These are phyloP conservation scores for Parascotia fuliginaria DNA, from an alignment of 2,888 invertebrate genomes.

Conservation along the genomic window DNA sequence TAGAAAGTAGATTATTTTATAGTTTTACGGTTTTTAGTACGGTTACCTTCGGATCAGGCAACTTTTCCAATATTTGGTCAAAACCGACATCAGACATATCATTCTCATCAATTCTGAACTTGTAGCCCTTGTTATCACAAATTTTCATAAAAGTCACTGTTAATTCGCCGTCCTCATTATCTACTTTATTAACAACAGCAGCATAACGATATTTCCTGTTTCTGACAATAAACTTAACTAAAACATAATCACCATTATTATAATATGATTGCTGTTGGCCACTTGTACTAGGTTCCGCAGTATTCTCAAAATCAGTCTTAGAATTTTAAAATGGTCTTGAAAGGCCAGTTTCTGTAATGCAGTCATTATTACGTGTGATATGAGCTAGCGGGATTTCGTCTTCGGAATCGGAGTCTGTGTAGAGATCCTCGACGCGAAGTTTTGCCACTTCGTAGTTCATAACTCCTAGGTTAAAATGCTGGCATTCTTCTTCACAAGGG, in stretches of 20 bases:
- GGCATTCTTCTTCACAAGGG: constrained; percentile 24
- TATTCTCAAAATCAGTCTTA: not conserved
- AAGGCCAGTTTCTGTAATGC: not conserved
- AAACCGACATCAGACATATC: constrained; percentile 26
- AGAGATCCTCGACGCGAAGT: constrained; percentile 4
- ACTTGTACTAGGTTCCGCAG: not conserved
- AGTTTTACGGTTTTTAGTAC: constrained; percentile 18
- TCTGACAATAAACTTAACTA: constrained; percentile 23
- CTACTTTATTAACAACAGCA: constrained; percentile 15
- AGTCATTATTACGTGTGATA: not conserved
- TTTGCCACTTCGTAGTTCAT: not conserved
- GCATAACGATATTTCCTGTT: constrained; percentile 28
- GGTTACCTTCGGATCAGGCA: constrained; percentile 13
- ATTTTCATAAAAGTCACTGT: constrained; percentile 20
- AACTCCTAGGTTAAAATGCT: constrained; percentile 1
- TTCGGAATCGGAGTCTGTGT: constrained; percentile 20
- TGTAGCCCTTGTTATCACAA: constrained; percentile 29
- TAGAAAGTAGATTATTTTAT: too few relatives aligned
- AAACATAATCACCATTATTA: constrained; percentile 18
- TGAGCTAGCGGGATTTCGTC: constrained; percentile 8
- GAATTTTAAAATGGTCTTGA: not conserved
- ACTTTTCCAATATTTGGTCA: constrained; percentile 24
- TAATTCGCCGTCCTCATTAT: constrained; percentile 14
- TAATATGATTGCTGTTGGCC: not conserved
- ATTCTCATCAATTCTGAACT: constrained; percentile 29